These are phyloP conservation scores for Clusia tigrina DNA, from an alignment of 2,888 invertebrate species.

Conservation along the genomic window DNA sequence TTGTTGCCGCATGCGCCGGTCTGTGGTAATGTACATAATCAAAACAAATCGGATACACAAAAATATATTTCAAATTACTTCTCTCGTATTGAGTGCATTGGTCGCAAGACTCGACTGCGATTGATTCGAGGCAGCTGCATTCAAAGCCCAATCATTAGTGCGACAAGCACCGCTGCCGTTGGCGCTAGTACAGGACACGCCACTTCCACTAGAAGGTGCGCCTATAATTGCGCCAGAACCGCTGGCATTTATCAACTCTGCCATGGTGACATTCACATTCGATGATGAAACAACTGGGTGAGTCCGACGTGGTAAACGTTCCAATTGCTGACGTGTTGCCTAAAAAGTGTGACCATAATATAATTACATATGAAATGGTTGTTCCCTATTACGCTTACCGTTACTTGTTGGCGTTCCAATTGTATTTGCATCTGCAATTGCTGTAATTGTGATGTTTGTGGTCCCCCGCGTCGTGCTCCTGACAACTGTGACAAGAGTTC, in stretches of 20 bases:
- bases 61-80: slow-evolving; percentile 49
- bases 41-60: slow-evolving; percentile 17
- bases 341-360: slow-evolving; percentile 64
- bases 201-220: slow-evolving; percentile 39
- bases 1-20: slow-evolving; percentile 48
- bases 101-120: slow-evolving; percentile 61
- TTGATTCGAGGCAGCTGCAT: slow-evolving; percentile 56
- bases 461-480: slow-evolving; percentile 78
- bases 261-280: slow-evolving; percentile 68
- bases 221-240: slow-evolving; percentile 41
- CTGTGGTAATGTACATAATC: not conserved
- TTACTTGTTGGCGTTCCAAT: slow-evolving; percentile 87
- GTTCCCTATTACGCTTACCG: slow-evolving; percentile 61
- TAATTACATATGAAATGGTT: too few relatives aligned
- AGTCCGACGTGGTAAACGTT: slow-evolving; percentile 85
- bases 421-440: slow-evolving; percentile 96
- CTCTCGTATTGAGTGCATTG: slow-evolving; percentile 61
- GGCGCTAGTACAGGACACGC: slow-evolving; percentile 38
- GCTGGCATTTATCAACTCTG: slow-evolving; percentile 64
- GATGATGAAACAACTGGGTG: slow-evolving; percentile 72
- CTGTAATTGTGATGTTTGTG: slow-evolving; percentile 82
- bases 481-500: slow-evolving; percentile 95
- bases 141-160: slow-evolving; percentile 61
- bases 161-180: slow-evolving; percentile 43
- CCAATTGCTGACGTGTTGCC: slow-evolving; percentile 88